Base-by-base conservation (phyloP, 2,113 vertebrate species). In the Holacanthus passer region DNA sequence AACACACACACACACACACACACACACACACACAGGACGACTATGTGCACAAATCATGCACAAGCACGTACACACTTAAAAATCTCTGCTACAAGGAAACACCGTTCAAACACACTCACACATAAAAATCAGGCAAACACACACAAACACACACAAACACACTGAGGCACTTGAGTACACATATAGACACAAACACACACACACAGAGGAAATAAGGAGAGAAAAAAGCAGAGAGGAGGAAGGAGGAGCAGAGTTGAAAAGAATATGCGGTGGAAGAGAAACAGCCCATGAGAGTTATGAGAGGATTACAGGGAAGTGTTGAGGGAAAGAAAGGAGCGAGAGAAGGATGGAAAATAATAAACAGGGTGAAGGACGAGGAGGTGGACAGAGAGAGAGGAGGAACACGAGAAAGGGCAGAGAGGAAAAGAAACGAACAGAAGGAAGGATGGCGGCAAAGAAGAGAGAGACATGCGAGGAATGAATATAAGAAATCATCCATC, bases 191-290 rank as follows among this genome's bases (percentile, higher is more conserved):
- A 67, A 24, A 47, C 2, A 66, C 7, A 74, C 4, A 60, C 72
- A 73, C 20, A n/a, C 14, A 72, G n/a, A 45, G 22, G 19, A 66
- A 79, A 37, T 43, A 79, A 72, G n/a, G 31, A 45, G 37, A 31
- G 27, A 45, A 58, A 0, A 73, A 37, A 74, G 43, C 0, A 65
- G 29, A 77, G 41, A 20, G 47, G 31, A 81, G 68, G 77, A 84
- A 19, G 45, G 31, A 81, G 68, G 78, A 84, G 83, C 68, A 71
- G 24, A 73, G 68, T 60, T 76, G 66, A 82, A 68, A 69, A 76
- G 59, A 78, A 74, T 47, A 71, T 39, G 74, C 19, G 37, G 19
- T 39, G 52, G 74, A 76, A 37, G 52, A 56, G 68, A 81, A 81
- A 59, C 35, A 45, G 47, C 79, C 85, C 37, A 1, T 53, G 76